These are phyloP conservation scores for Chondrosia reniformis DNA, from an alignment of 37 sponge, comb jelly and placozoan species.

Conservation along the genomic window DNA sequence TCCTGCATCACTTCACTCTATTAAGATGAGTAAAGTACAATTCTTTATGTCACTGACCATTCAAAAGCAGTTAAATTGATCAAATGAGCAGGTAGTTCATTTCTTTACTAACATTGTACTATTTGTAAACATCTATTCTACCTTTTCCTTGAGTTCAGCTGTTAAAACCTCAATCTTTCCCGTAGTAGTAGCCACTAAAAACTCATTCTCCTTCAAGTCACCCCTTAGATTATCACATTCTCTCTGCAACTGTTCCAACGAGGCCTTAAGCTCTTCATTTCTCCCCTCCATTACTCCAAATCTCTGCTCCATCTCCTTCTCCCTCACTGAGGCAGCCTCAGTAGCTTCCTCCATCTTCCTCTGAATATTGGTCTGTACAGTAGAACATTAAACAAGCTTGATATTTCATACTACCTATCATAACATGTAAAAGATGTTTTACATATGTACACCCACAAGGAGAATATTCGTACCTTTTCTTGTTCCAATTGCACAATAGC, in stretches of 20 bases:
- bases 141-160: slow-evolving; percentile 34
- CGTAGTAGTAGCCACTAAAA: slow-evolving; percentile 9
- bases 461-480: slow-evolving; percentile 51
- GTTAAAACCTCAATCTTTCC: slow-evolving; percentile 40
- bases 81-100: too few relatives aligned
- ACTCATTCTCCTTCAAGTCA: slow-evolving; percentile 33
- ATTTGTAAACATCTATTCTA: too few relatives aligned
- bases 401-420: neutral
- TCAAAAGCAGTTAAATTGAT: too few relatives aligned
- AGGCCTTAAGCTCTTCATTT: slow-evolving; percentile 20
- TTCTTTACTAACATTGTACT: too few relatives aligned
- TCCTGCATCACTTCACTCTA: too few relatives aligned
- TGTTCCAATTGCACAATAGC: slow-evolving; percentile 69
- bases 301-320: slow-evolving; percentile 28
- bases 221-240: slow-evolving; percentile 30
- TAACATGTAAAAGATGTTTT: too few relatives aligned
- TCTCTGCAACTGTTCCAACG: slow-evolving; percentile 14
- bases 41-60: too few relatives aligned
- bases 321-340: slow-evolving; percentile 12
- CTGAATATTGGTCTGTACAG: slow-evolving; percentile 37
- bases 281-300: slow-evolving; percentile 23
- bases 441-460: neutral
- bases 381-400: neutral
- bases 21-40: too few relatives aligned
- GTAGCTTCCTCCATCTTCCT: slow-evolving; percentile 33